Evolutionary conservation across 2,113 vertebrate species (phyloP), one percentile per base, ranked within the genome.

Genomic region (Thunnus maccoyii): DNA sequence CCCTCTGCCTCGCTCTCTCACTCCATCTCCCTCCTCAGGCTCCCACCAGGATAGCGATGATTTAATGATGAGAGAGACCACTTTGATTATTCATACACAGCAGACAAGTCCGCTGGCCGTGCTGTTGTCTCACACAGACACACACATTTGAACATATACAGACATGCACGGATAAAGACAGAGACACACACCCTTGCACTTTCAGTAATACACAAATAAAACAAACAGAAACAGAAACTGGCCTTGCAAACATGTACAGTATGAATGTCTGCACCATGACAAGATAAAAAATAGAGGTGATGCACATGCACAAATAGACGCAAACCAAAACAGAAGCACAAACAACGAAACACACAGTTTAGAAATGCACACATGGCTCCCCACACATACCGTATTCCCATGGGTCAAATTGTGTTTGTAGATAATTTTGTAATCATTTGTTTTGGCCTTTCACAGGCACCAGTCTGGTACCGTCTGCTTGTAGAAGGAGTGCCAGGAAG

Each of bases 51-150:
- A 90, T 78, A 74, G 78, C 84, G 87, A 84, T 85, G 86, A 90
- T 93, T 94, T 89, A 92, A 90, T 88, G 94, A 96, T 94, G 91
- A 95, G 95, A 95, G 93, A 90, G 89, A 91, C 90, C 88, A 75
- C 94, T 96, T 95, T 94, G 95, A 96, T 96, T 94, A 93, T 92
- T 95, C 92, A 84, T 93, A 93, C 94, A 91, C 92, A 93, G 95
- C 91, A 95, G 93, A 94, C 92, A 85, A 55, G 88, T 91, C 87
- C 64, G 76, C 84, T 85, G 82, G 90, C 78, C 75, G 36, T 51
- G 77, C 86, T 75, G 86, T 78, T 88, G 89, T 90, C 83, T 87
- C 88, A 68, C 85, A 86, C 79, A 61, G 65, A 65, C 83, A 64
- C 82, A 80, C 80, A 55, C 76, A 52, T 72, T 68, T 64, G 18